Evolutionary conservation across 2,113 vertebrate species (phyloP), one percentile per base, ranked within the genome.

Genomic region (Brienomyrus brachyistius): DNA sequence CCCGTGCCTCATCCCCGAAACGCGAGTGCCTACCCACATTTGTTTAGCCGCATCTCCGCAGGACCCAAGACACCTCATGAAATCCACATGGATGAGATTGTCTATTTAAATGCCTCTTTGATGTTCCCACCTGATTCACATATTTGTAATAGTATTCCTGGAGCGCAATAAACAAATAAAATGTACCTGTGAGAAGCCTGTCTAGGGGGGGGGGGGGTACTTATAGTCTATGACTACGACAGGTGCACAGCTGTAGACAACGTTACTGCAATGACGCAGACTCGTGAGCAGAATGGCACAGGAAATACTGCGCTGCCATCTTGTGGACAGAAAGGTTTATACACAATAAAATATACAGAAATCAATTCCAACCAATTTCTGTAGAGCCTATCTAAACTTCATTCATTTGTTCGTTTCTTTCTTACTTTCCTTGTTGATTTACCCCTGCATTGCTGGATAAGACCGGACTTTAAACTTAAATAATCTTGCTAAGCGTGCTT

Each of bases 301-400:
- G 23, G 27, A 91, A 90, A 45, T 90, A 66, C 91, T 91, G 91
- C 59, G 91, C 88, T 91, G 89, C 92, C 92, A 93, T 91, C 92
- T 91, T 92, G 91, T 92, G 92, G 92, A 77, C 59, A 66, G 52
- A 1, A 35, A 19, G n/a, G 90, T 51, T 17, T 35, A 5, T 80
- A 54, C 45, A 91, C 43, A 17, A 4, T 2, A 31, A 4, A 86
- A 27, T 13, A 27, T 50, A 86, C 9, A 13, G 15, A 4, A 11
- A 40, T 80, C 3, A 77, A 77, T 77, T 77, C 31, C 21, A 9
- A 84, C 82, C 7, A 45, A n/a, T 50, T 50, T 23, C 47, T 50
- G 21, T 3, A 47, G 48, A 23, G n/a, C 43, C 10, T 27, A 85
- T 50, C 27, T 13, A 70, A 27, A 70, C 40, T 47, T 47, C 4